These are phyloP conservation scores for Saccostrea cuccullata DNA, from an alignment of 1,140 invertebrate genomes.

Conservation along the genomic window DNA sequence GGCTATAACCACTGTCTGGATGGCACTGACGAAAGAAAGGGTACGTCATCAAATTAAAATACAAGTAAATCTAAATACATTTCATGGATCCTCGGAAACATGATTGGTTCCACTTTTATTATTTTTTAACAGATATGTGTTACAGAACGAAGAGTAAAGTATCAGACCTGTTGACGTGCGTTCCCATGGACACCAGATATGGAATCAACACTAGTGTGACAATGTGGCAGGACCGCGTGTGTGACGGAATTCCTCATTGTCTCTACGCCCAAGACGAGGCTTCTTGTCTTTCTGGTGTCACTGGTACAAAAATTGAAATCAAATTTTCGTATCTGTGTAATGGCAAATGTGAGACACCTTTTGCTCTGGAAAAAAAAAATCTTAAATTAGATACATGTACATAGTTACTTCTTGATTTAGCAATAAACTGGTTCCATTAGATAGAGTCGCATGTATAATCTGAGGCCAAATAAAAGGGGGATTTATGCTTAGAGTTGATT, in stretches of 20 bases:
- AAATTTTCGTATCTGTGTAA: no score
- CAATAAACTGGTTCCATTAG: no score
- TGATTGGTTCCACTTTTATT: background rate
- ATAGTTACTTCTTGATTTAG: no score
- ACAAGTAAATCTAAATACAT: background rate
- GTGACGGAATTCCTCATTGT: slow-evolving; percentile 24
- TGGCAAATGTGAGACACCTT: no score
- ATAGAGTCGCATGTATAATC: no score
- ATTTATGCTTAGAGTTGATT: no score
- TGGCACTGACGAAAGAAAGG: slow-evolving; percentile 62
- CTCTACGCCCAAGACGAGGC: slow-evolving; percentile 31
- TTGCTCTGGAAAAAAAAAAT: no score
- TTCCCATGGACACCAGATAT: slow-evolving; percentile 33
- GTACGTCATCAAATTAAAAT: slow-evolving; percentile 20
- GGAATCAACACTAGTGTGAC: background rate
- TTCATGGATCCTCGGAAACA: background rate
- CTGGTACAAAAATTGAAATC: background rate
- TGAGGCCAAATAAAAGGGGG: no score
- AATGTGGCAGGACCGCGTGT: slow-evolving; percentile 36
- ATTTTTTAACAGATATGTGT: slow-evolving; percentile 40
- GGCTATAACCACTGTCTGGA: slow-evolving; percentile 60
- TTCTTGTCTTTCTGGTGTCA: background rate
- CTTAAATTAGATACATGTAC: no score
- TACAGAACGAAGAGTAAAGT: slow-evolving; percentile 42
- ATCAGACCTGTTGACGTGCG: slow-evolving; percentile 19